phyloP scores from a whole-genome alignment of 2,888 invertebrate species.

The Apodemia zela region DNA sequence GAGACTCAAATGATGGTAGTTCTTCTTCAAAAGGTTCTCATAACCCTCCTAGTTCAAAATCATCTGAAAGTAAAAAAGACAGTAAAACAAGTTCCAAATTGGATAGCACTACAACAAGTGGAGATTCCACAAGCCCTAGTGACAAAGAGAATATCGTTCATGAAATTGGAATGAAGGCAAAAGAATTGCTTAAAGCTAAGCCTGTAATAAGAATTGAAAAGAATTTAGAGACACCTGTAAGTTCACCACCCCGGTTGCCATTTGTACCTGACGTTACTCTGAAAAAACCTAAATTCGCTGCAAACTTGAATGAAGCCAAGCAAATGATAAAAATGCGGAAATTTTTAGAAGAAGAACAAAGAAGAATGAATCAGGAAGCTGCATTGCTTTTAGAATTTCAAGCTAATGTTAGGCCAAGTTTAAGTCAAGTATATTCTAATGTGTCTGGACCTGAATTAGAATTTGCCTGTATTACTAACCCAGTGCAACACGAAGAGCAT shows the following conservation, averaged over 20 bases:
- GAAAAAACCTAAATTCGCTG: conserved; percentile 85
- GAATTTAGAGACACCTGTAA: conserved; percentile 58
- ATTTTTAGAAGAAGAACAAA: conserved; percentile 82
- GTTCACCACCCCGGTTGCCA: conserved; percentile 57
- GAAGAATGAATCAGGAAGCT: conserved; percentile 74
- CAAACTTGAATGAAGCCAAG: conserved; percentile 84
- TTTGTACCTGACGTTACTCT: conserved; percentile 73
- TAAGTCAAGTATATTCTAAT: conserved; percentile 72
- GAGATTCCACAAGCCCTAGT: conserved; percentile 73
- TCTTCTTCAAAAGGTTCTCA: conserved; percentile 72
- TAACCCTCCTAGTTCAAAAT: conserved; percentile 53
- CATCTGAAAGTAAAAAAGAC: conserved; percentile 58
- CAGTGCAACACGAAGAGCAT: conserved; percentile 6
- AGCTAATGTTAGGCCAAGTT: conserved; percentile 69
- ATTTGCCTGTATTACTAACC: conserved; percentile 58
- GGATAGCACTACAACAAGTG: conserved; percentile 66
- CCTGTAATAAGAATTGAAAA: conserved; percentile 61
- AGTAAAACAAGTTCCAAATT: conserved; percentile 68
- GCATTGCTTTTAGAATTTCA: conserved; percentile 70
- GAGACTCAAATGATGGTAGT: conserved; percentile 89
- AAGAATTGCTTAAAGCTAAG: conserved; percentile 44
- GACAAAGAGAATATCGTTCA: conserved; percentile 60
- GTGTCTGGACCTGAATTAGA: conserved; percentile 73
- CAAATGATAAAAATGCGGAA: conserved; percentile 84
- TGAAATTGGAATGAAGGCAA: conserved; percentile 39